A percentile compares a stretch with the other conserved stretches of the same genome.
Evolutionary conservation across 2,797 vertebrate species (phyloP).

Genomic region (Melanotaenia nigrans): DNA sequence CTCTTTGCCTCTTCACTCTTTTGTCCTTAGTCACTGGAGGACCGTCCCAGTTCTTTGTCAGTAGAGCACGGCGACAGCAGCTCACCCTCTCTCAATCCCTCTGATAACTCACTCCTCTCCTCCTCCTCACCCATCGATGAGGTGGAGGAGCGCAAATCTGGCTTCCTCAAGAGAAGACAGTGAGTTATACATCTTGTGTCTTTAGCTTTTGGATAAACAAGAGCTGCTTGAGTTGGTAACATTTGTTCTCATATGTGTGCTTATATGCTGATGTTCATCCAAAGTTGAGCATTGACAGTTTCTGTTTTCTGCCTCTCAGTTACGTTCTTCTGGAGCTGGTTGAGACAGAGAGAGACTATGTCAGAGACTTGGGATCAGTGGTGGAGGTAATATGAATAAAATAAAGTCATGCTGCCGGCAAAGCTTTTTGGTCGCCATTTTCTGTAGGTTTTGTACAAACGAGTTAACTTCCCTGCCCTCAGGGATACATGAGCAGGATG

Average conservation of each 20-base stretch:
- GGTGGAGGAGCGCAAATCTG: constrained; percentile 94
- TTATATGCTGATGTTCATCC: constrained; percentile 51
- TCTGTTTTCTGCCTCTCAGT: constrained; percentile 75
- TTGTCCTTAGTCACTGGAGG: constrained; percentile 89
- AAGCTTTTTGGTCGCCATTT: background rate
- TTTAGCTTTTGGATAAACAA: constrained; percentile 45
- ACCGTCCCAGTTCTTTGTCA: constrained; percentile 93
- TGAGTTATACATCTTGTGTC: constrained; percentile 76
- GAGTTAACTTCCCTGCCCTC: constrained; percentile 21
- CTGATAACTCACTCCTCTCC: constrained; percentile 95
- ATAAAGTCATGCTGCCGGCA: background rate
- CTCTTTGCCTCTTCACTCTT: background rate
- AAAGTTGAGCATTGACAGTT: constrained; percentile 31
- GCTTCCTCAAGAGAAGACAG: constrained; percentile 95
- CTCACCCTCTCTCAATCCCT: constrained; percentile 95
- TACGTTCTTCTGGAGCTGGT: constrained; percentile 97
- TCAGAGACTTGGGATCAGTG: constrained; percentile 94
- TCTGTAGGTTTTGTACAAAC: constrained; percentile 22
- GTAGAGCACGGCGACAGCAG: constrained; percentile 95
- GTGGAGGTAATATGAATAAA: constrained; percentile 88
- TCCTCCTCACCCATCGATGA: constrained; percentile 97
- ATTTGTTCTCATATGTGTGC: constrained; percentile 33
- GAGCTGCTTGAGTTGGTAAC: constrained; percentile 26
- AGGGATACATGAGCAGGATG: constrained; percentile 99
- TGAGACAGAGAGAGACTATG: constrained; percentile 97